A percentile compares a stretch with the other conserved stretches of the same genome.
phyloP scores from a whole-genome alignment of 2,888 invertebrate genomes.

The Agonum fuliginosum region DNA sequence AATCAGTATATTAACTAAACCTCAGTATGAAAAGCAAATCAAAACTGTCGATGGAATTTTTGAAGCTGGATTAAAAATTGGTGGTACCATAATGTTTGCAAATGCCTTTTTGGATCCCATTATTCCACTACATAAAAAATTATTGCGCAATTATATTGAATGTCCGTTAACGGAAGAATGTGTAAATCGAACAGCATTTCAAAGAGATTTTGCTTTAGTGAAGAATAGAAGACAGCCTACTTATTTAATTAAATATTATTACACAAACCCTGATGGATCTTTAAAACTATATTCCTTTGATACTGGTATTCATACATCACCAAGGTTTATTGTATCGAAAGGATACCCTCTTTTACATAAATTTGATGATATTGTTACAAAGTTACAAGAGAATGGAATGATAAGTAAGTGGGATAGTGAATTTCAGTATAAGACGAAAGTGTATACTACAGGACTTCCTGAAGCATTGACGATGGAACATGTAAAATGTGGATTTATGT shows the following conservation, averaged over 20 bases:
- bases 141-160: conserved; percentile 60
- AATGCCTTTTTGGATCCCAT: conserved; percentile 1
- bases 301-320: conserved; percentile 25
- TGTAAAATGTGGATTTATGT: conserved; percentile 40
- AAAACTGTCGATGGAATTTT: conserved; percentile 28
- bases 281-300: conserved; percentile 61
- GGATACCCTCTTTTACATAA: conserved; percentile 60
- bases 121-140: conserved; percentile 26
- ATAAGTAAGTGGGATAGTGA: conserved; percentile 62
- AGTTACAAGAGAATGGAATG: conserved; percentile 59
- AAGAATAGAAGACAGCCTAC: conserved; percentile 62
- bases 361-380: conserved; percentile 57
- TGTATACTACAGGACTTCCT: background rate
- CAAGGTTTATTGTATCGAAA: conserved; percentile 26
- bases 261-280: conserved; percentile 60
- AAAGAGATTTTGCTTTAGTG: conserved; percentile 62
- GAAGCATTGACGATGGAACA: conserved; percentile 31
- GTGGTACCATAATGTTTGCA: background rate
- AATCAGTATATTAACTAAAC: conserved; percentile 44
- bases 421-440: background rate
- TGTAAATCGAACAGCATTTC: conserved; percentile 62
- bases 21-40: conserved; percentile 51
- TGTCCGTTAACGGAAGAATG: conserved; percentile 63
- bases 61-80: conserved; percentile 16
- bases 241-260: conserved; percentile 62